A percentile compares a stretch with the other conserved stretches of the same genome.
phyloP scores from a whole-genome alignment of 2,797 vertebrate genomes.

The Pangasius mekongensis region DNA sequence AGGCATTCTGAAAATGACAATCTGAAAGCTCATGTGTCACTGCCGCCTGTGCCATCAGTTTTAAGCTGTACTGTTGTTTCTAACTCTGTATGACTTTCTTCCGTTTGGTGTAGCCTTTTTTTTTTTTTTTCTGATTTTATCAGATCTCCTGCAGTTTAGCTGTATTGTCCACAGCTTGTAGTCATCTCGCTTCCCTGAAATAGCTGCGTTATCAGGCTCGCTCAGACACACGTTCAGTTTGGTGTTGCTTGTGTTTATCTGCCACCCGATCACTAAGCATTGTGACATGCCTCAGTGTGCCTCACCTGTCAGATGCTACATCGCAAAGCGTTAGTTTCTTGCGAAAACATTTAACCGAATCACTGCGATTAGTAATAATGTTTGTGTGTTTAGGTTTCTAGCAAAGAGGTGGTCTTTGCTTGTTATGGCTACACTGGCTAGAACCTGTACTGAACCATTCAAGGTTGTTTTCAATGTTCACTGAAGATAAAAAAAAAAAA shows the following conservation, averaged over 20 bases:
- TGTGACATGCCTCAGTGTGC: not conserved
- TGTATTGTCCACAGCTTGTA: not conserved
- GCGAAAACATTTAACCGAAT: not conserved
- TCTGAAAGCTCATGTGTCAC: not conserved
- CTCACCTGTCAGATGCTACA: not conserved
- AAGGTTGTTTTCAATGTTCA: not conserved
- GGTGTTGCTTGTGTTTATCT: not conserved
- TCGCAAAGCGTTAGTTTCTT: not conserved
- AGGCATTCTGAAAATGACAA: not conserved
- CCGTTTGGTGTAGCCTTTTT: not conserved
- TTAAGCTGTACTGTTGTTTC: not conserved
- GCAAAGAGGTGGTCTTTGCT: not conserved
- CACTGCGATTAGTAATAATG: not conserved
- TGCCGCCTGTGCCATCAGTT: not conserved
- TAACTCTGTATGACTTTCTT: not conserved
- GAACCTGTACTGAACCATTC: not conserved
- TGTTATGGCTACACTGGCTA: constrained; percentile 14
- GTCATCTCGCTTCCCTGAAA: not conserved
- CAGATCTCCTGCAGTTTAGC: not conserved
- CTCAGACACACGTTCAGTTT: not conserved
- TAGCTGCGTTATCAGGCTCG: not conserved
- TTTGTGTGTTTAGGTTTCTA: not conserved
- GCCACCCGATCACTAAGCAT: not conserved
- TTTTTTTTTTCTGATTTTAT: constrained; percentile 33
- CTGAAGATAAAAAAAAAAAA: not conserved